phyloP scores from a whole-genome alignment of 2,888 invertebrate species.

The Eustalomyia histrio region DNA sequence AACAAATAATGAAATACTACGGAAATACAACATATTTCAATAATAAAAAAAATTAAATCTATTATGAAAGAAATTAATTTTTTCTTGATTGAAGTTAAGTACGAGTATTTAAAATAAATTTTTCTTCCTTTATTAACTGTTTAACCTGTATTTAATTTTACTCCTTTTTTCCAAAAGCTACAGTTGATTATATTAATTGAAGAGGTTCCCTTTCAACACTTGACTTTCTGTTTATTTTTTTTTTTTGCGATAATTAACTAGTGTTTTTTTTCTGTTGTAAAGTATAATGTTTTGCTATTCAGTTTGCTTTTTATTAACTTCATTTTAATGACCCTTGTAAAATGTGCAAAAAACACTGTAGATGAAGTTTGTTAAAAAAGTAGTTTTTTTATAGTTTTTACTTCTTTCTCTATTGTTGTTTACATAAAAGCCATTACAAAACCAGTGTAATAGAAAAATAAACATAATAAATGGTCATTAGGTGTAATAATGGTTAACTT shows the following conservation, averaged over 20 bases:
- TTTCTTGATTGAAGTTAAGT: not conserved
- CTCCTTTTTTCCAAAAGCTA: not conserved
- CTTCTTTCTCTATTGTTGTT: slow-evolving; percentile 60
- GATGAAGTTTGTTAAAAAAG: not conserved
- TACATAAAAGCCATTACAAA: slow-evolving; percentile 19
- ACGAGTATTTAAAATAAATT: not conserved
- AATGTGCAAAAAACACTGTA: slow-evolving; percentile 24
- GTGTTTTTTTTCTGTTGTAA: not conserved
- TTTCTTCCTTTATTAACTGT: not conserved
- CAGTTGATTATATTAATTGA: not conserved
- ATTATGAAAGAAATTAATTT: not conserved
- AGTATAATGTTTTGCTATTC: not conserved
- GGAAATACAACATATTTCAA: not conserved
- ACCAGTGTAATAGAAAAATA: not conserved
- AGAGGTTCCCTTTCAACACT: not conserved
- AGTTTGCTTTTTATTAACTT: slow-evolving; percentile 36
- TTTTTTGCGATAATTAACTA: not conserved
- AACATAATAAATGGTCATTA: not conserved
- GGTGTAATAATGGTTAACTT: slow-evolving; percentile 1
- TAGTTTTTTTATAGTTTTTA: not conserved
- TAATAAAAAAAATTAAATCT: not conserved
- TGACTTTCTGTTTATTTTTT: not conserved
- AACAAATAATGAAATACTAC: slow-evolving; percentile 11
- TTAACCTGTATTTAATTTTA: not conserved
- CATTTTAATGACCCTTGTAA: slow-evolving; percentile 61